Evolutionary conservation across 2,888 invertebrate genomes (phyloP), one percentile per base, ranked within the genome.

Genomic region (Antheraea yamamai): DNA sequence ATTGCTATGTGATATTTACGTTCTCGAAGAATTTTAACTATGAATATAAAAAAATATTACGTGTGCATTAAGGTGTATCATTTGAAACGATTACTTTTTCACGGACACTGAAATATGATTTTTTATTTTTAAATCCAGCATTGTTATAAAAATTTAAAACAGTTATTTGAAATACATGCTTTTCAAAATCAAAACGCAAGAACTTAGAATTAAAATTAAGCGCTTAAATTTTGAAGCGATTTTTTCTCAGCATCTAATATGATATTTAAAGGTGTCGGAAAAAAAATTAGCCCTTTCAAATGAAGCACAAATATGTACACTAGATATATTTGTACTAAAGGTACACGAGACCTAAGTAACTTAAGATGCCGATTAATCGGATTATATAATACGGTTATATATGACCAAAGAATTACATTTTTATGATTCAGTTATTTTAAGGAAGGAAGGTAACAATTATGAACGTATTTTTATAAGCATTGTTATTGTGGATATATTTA

Each of bases 281-380:
- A 30, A 30, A 30, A 30, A 30, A 30, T 30, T 30, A 30, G 30
- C 30, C 30, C 30, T 30, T 30, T 30, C 30, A 30, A 30, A 30
- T 30, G 30, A 30, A 30, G 30, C 3, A 3, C 30, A 30, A 30
- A 30, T 30, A 30, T 30, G 30, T 30, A 30, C 30, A 30, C 30
- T 30, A 30, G 30, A 2, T 30, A 30, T 7, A 39, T 84, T 86
- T 81, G 81, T 84, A 83, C 79, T 83, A 82, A 85, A 84, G 81
- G 76, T 82, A 83, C 83, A 79, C 80, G 75, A 81, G 77, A 74
- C 71, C 73, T 77, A 80, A 77, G 77, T 70, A 76, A 70, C 76
- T 76, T 66, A 78, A 78, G 78, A 79, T 77, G 75, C 39, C 39
- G 16, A 68, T 75, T 78, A 79, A 81, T 68, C 73, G 73, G 74